phyloP scores from a whole-genome alignment of 2,113 vertebrate genomes.

The Crocuta crocuta region DNA sequence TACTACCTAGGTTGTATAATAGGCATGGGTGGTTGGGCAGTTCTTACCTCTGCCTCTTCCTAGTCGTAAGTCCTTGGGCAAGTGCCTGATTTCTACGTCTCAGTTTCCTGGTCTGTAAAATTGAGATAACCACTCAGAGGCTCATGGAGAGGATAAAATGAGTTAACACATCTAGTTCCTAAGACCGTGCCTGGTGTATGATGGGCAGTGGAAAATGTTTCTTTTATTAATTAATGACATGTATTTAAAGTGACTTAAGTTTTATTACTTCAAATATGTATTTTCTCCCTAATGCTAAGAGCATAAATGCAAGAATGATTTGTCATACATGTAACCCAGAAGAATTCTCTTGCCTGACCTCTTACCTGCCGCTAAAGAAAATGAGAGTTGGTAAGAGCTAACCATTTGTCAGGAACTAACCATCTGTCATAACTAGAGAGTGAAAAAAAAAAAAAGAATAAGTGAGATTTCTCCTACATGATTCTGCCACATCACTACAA shows the following conservation, averaged over 20 bases:
- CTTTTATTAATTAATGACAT: background rate
- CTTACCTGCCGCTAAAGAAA: background rate
- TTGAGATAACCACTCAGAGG: background rate
- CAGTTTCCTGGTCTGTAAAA: background rate
- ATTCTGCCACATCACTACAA: background rate
- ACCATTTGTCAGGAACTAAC: background rate
- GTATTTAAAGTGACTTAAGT: background rate
- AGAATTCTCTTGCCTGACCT: background rate
- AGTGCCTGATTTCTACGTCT: background rate
- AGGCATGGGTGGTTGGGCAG: background rate
- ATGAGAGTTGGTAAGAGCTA: background rate
- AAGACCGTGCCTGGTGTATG: background rate
- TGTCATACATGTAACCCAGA: background rate
- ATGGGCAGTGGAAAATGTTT: background rate
- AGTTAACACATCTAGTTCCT: background rate
- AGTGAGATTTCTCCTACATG: background rate
- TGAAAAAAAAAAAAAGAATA: background rate
- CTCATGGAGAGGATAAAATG: background rate
- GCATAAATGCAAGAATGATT: background rate
- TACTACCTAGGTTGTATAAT: background rate
- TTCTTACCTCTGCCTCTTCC: background rate
- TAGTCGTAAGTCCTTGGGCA: background rate
- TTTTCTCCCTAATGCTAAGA: background rate
- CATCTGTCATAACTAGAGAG: background rate
- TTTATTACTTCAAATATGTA: background rate